A percentile compares a stretch with the other conserved stretches of the same genome.
phyloP scores from a whole-genome alignment of 2,113 vertebrate genomes.

The Odontesthes bonariensis region DNA sequence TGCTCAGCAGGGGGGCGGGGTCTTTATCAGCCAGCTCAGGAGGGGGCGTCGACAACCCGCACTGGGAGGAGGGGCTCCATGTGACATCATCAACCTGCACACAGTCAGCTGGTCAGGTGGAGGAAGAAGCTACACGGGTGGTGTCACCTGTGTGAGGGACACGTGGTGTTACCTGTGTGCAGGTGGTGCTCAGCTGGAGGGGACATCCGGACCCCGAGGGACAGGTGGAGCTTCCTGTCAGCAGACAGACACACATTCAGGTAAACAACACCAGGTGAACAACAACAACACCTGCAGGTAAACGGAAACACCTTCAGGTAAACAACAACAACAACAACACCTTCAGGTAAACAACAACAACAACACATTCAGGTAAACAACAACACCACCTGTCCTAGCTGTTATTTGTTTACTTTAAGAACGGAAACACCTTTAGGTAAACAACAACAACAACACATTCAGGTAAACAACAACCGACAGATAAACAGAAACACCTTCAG shows the following conservation, averaged over 20 bases:
- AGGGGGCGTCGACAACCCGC: slow-evolving; percentile 92
- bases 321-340: no score
- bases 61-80: slow-evolving; percentile 92
- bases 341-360: no score
- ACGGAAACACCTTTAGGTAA: background rate
- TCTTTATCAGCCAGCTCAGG: slow-evolving; percentile 78
- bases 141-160: background rate
- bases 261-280: no score
- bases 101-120: background rate
- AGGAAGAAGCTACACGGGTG: background rate
- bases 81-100: slow-evolving; percentile 66
- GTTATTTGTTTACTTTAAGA: no score
- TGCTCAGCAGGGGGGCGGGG: slow-evolving; percentile 82
- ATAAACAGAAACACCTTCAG: background rate
- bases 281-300: no score
- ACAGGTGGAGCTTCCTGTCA: slow-evolving; percentile 32
- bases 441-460: no score
- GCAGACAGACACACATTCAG: background rate
- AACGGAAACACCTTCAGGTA: no score
- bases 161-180: slow-evolving; percentile 27
- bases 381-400: no score
- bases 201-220: background rate
- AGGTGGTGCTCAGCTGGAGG: slow-evolving; percentile 2
- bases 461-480: no score
- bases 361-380: no score